Evolutionary conservation across 53 echinoderm and acorn worm genomes (phyloP).

Genomic region (Antedon mediterranea): DNA sequence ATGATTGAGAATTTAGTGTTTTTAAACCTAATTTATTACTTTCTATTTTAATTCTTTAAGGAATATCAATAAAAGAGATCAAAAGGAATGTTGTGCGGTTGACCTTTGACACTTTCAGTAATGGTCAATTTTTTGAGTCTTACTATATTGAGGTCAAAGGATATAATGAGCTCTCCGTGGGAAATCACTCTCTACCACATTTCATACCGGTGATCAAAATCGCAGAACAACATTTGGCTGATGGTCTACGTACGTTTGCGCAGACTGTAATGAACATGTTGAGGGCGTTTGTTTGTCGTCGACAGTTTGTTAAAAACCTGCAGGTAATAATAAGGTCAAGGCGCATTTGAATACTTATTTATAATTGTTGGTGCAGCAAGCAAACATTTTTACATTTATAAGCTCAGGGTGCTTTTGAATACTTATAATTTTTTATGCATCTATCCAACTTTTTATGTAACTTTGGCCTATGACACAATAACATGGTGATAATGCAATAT

Average conservation of each 20-base stretch:
- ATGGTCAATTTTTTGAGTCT: constrained; percentile 56
- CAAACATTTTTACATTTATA: no score
- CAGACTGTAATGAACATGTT: constrained; percentile 40
- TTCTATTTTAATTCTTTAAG: constrained; percentile 10
- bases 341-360: no score
- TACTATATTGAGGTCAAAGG: constrained; percentile 59
- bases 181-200: constrained; percentile 55
- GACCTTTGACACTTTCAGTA: constrained; percentile 88
- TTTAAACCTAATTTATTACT: neutral
- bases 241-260: constrained; percentile 38
- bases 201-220: constrained; percentile 56
- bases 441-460: no score
- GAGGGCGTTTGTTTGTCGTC: constrained; percentile 57
- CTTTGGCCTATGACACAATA: no score
- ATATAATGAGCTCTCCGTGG: constrained; percentile 11
- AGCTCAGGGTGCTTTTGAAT: no score
- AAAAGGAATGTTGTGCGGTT: constrained; percentile 40
- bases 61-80: constrained; percentile 30
- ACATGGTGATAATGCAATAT: no score
- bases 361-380: no score
- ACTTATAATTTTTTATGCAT: no score
- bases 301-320: constrained; percentile 36
- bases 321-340: constrained; percentile 42
- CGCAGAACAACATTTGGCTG: constrained; percentile 28
- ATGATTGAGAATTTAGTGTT: no score